Evolutionary conservation across 2,888 invertebrate species (phyloP).

Genomic region (Cactoblastis cactorum): DNA sequence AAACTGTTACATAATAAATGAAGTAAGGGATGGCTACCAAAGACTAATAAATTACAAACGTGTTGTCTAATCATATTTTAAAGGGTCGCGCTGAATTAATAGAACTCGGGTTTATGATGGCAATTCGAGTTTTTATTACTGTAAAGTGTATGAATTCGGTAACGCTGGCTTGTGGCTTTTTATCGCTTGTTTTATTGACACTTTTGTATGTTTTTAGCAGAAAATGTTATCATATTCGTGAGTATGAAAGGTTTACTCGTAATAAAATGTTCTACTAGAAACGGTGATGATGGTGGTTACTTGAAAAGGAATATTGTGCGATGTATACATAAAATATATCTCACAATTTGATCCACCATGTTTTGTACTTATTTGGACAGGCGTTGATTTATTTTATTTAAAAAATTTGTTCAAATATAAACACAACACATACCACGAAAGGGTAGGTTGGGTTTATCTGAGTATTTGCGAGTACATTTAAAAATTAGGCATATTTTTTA

Average conservation of each 20-base stretch:
- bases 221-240: not conserved
- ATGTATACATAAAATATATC: too few species aligned
- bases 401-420: too few species aligned
- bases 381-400: too few species aligned
- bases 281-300: too few species aligned
- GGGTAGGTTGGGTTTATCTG: too few species aligned
- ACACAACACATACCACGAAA: too few species aligned
- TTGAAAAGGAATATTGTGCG: too few species aligned
- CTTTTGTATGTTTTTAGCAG: not conserved
- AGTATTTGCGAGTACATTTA: too few species aligned
- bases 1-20: slow-evolving; percentile 27
- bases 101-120: not conserved
- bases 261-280: not conserved
- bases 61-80: slow-evolving; percentile 12
- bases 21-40: slow-evolving; percentile 8
- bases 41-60: slow-evolving; percentile 13
- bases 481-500: too few species aligned
- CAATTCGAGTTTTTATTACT: slow-evolving; percentile 4
- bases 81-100: slow-evolving; percentile 1
- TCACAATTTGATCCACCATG: too few species aligned
- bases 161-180: not conserved
- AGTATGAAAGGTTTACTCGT: not conserved
- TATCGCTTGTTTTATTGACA: slow-evolving; percentile 1
- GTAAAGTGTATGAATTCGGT: slow-evolving; percentile 5
- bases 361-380: too few species aligned